Base-by-base conservation (phyloP, 2,888 invertebrate genomes). In the Meteorus colon region DNA sequence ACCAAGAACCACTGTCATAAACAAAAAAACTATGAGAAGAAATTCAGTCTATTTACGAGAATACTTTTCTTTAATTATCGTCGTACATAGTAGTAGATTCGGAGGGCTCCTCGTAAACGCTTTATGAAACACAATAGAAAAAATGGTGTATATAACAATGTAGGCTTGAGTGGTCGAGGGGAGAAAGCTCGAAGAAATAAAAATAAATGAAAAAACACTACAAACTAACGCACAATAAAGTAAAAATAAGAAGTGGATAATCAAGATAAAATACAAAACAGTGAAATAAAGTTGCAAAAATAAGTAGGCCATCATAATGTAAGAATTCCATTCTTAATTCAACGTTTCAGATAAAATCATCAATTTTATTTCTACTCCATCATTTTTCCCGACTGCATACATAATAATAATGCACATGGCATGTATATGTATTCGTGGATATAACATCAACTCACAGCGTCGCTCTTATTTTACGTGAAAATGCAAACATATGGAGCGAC, bases 391-490 rank as follows among this genome's bases (percentile, higher is more conserved):
- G 62, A 41, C 41, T 65, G 37, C 16, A 41, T 63, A 63, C 34
- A 16, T 41, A 41, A 41, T 41, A 8, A 12, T 10, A n/a, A 48
- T n/a, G 16, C n/a, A n/a, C 14, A 48, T 19, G 37, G 31, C 24
- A 14, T 65, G 63, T 14, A 66, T 6, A 48, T 67, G 27, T 14
- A 29, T 48, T 10, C 34, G 34, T 70, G 27, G 29, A 70, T 48
- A 45, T n/a, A 31, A 16, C 34, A 62, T 62, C 48, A 48, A 4
- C 68, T 19, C 14, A 41, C 59, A 41, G 71, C 31, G 60, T 62
- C 74, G 74, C 77, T 79, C 81, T 81, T 85, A 84, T 85, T 83
- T 84, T 81, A 78, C 78, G 77, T 73, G 74, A 77, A 77, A 81
- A 78, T 78, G 80, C 73, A 71, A 81, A 83, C 78, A 79, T 83